Evolutionary conservation across 1,140 invertebrate species (phyloP).

Genomic region (Bradysia coprophila): DNA sequence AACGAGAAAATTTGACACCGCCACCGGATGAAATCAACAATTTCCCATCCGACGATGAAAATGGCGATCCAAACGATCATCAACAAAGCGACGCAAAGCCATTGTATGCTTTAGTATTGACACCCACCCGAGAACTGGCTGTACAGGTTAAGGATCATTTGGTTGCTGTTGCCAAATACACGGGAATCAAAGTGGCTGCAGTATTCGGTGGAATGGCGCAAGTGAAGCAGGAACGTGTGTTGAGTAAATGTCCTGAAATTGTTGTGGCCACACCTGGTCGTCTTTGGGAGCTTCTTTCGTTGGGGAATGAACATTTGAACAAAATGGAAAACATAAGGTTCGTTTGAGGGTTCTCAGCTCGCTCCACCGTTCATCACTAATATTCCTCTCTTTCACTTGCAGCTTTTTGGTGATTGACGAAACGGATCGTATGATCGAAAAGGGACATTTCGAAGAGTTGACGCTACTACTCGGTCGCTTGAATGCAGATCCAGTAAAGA

Average conservation of each 20-base stretch:
- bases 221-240: conserved; percentile 79
- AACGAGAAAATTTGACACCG: conserved; percentile 16
- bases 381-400: too few species aligned
- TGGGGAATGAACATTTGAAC: conserved; percentile 55
- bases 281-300: conserved; percentile 78
- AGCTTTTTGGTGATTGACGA: conserved; percentile 92
- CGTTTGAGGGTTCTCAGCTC: too few species aligned
- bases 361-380: too few species aligned
- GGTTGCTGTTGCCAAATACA: conserved; percentile 59
- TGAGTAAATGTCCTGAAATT: conserved; percentile 71
- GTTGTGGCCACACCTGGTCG: conserved; percentile 91
- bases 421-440: conserved; percentile 95
- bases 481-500: conserved; percentile 42
- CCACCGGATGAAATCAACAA: conserved; percentile 16
- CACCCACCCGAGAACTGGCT: conserved; percentile 89
- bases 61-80: conserved; percentile 11
- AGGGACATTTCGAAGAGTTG: conserved; percentile 90
- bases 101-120: conserved; percentile 69
- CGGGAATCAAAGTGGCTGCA: conserved; percentile 40
- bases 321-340: conserved; percentile 43
- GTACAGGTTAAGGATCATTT: conserved; percentile 85
- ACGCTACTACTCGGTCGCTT: conserved; percentile 61
- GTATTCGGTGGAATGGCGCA: conserved; percentile 78
- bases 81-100: conserved; percentile 27
- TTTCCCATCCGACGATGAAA: conserved; percentile 15